Percentiles rank a stretch among this genome's conserved stretches.
These are phyloP conservation scores for Phymanthus crucifer DNA, from an alignment of 92 coral and sea anemone genomes.

Conservation along the genomic window DNA sequence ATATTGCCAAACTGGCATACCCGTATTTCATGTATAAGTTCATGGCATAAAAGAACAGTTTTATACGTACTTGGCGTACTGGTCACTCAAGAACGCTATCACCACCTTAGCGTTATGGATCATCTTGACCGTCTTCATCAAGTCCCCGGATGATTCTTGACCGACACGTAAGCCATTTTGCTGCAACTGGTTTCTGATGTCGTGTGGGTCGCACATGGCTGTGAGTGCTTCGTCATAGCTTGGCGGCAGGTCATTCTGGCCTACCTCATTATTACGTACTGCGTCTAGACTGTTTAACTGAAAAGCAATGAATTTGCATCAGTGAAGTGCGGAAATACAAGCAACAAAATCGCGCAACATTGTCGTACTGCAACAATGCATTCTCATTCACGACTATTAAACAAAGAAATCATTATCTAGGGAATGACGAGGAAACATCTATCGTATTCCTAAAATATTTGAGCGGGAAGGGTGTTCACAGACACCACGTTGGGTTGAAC, in stretches of 20 bases:
- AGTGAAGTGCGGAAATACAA: not conserved
- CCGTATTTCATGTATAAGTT: not conserved
- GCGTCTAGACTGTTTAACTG: conserved; percentile 79
- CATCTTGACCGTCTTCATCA: conserved; percentile 62
- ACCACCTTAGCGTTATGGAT: conserved; percentile 84
- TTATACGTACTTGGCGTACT: conserved; percentile 71
- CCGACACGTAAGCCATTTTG: conserved; percentile 64
- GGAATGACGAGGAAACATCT: too few species aligned
- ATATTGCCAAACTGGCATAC: too few species aligned
- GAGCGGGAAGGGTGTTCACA: too few species aligned
- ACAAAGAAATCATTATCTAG: too few species aligned
- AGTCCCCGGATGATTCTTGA: conserved; percentile 46
- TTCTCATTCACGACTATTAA: too few species aligned
- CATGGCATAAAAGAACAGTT: not conserved
- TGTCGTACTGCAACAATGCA: too few species aligned
- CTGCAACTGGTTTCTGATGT: conserved; percentile 60
- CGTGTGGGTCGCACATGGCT: conserved; percentile 68
- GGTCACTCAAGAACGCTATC: conserved; percentile 88
- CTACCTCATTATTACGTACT: conserved; percentile 69
- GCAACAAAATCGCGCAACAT: too few species aligned
- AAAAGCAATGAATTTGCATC: not conserved
- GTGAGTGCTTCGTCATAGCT: conserved; percentile 72
- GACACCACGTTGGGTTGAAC: too few species aligned
- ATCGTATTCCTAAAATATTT: too few species aligned
- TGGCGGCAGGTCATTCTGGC: conserved; percentile 51